Evolutionary conservation across 2,113 vertebrate species (phyloP).

Genomic region (Oryzias javanicus): DNA sequence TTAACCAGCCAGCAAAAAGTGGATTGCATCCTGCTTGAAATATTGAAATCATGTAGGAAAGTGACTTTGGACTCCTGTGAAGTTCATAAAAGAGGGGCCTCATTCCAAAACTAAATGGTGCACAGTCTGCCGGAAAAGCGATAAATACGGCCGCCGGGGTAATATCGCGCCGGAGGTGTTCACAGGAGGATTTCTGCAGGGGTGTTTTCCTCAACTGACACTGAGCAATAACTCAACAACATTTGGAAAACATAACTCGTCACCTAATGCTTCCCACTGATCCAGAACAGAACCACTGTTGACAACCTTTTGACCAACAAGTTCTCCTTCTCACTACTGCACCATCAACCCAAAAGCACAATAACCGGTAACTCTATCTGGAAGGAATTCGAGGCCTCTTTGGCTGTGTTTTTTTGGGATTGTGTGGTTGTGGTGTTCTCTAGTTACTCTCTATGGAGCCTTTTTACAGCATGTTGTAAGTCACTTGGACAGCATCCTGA

Average conservation of each 20-base stretch:
- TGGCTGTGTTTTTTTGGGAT: conserved; percentile 42
- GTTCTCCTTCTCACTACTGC: conserved; percentile 42
- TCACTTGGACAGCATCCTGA: conserved; percentile 65
- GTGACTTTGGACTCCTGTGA: conserved; percentile 39
- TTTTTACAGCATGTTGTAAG: conserved; percentile 71
- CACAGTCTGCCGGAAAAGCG: conserved; percentile 17
- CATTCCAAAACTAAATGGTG: conserved; percentile 36
- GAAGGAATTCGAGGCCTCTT: conserved; percentile 36
- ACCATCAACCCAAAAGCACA: conserved; percentile 32
- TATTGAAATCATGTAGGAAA: conserved; percentile 40
- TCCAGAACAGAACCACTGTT: conserved; percentile 54
- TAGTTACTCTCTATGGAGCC: conserved; percentile 33
- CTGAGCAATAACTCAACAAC: conserved; percentile 43
- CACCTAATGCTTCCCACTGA: conserved; percentile 42
- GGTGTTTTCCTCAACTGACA: conserved; percentile 27
- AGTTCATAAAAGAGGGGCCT: conserved; percentile 23
- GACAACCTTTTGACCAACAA: conserved; percentile 38
- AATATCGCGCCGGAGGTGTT: conserved; percentile 21
- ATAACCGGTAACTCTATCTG: conserved; percentile 43
- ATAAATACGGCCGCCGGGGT: conserved; percentile 4
- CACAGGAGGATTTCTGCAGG: conserved; percentile 24
- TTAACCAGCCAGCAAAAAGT: conserved; percentile 32
- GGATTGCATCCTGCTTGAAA: conserved; percentile 36
- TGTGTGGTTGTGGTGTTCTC: conserved; percentile 44
- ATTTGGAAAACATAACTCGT: conserved; percentile 39